Conservation (phyloP, 2,888 invertebrate genomes). For the Tortricodes alternella region DNA sequence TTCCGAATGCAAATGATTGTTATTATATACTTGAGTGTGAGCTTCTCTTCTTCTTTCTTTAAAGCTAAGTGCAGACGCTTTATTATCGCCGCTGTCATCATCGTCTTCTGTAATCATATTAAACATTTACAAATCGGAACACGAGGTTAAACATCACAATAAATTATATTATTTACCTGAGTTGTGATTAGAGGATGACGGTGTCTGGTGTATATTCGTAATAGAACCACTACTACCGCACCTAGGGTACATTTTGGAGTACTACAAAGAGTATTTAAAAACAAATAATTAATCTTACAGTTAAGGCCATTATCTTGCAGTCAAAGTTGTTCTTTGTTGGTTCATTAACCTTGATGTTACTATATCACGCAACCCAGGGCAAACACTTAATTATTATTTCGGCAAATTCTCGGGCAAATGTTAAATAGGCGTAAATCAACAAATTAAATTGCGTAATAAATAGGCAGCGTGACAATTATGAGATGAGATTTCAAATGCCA, state of each 20-base stretch:
- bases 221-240: constrained; percentile 90
- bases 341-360: neutral
- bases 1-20: neutral
- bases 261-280: neutral
- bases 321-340: no score
- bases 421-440: neutral
- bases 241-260: constrained; percentile 83
- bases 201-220: constrained; percentile 88
- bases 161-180: constrained; percentile 79
- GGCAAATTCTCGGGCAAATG: neutral
- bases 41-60: constrained; percentile 97
- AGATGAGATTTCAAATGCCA: no score
- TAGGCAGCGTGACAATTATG: constrained; percentile 2
- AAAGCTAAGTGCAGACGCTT: constrained; percentile 88
- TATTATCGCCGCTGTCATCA: constrained; percentile 84
- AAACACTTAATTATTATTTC: neutral
- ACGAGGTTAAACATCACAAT: constrained; percentile 4
- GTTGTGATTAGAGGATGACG: constrained; percentile 91
- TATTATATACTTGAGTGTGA: constrained; percentile 86
- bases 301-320: constrained; percentile 17
- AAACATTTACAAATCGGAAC: constrained; percentile 8
- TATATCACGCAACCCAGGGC: neutral
- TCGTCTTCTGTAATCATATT: constrained; percentile 77
- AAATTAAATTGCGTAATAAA: constrained; percentile 26
- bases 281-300: constrained; percentile 15